Percentiles rank a stretch among this genome's conserved stretches.
Evolutionary conservation across 2,113 vertebrate species (phyloP).

Genomic region (Panthera uncia): DNA sequence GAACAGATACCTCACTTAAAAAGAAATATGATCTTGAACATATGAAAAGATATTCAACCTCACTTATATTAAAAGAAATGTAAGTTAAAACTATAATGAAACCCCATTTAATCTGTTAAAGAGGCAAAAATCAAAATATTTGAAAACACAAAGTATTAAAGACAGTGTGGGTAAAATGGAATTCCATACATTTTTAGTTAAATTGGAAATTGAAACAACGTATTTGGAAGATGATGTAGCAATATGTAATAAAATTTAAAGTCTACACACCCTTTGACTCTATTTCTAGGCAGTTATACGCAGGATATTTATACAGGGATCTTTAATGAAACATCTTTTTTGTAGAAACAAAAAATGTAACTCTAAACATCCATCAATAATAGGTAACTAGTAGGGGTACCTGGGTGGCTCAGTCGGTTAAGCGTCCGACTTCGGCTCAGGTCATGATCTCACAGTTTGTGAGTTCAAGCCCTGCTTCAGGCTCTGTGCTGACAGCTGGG

Average conservation of each 20-base stretch:
- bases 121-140: neutral
- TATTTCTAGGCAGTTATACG: neutral
- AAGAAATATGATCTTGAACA: neutral
- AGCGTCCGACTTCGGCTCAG: too few species aligned
- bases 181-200: neutral
- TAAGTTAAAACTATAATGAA: constrained; percentile 21
- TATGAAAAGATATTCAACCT: neutral
- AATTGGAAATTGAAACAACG: neutral
- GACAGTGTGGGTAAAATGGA: neutral
- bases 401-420: too few species aligned
- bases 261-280: neutral
- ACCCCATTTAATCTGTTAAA: neutral
- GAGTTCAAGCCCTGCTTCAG: too few species aligned
- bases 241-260: neutral
- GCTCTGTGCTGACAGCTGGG: too few species aligned
- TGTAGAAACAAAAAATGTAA: neutral
- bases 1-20: neutral
- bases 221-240: neutral
- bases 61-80: neutral
- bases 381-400: neutral
- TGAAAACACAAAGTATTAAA: neutral
- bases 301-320: neutral
- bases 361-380: neutral
- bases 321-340: neutral
- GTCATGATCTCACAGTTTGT: too few species aligned